Conservation (phyloP, 2,113 vertebrate genomes). For the Orthochromis indermauri region DNA sequence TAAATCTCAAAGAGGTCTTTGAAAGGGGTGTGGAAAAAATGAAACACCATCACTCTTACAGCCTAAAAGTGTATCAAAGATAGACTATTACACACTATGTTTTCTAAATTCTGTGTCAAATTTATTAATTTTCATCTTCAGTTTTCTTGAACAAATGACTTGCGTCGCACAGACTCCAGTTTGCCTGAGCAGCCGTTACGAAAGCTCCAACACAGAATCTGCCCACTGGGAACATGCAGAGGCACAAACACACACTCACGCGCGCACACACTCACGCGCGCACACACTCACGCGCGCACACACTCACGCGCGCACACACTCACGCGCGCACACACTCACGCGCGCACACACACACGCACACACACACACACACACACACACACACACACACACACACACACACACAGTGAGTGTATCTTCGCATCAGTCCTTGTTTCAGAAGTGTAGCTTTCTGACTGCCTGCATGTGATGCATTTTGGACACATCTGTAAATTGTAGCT, state of each 20-base stretch:
- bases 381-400: rapidly evolving
- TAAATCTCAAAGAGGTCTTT: background rate
- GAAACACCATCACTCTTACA: background rate
- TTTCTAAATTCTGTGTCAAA: background rate
- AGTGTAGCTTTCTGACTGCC: background rate
- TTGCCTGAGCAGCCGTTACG: background rate
- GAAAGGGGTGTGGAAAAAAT: background rate
- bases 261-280: rapidly evolving
- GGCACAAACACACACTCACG: rapidly evolving
- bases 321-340: rapidly evolving
- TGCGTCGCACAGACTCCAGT: background rate
- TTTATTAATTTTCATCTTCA: background rate
- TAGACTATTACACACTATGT: rapidly evolving
- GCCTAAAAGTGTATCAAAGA: background rate
- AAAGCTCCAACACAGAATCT: background rate
- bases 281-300: rapidly evolving
- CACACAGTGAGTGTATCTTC: background rate
- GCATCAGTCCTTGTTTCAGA: background rate
- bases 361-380: rapidly evolving
- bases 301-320: rapidly evolving
- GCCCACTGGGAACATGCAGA: background rate
- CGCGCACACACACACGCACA: too few species aligned
- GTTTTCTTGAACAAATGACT: background rate
- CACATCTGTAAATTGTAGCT: background rate
- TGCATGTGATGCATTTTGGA: background rate